These are phyloP conservation scores for Dryomyza anilis DNA, from an alignment of 2,888 invertebrate species.

Conservation along the genomic window DNA sequence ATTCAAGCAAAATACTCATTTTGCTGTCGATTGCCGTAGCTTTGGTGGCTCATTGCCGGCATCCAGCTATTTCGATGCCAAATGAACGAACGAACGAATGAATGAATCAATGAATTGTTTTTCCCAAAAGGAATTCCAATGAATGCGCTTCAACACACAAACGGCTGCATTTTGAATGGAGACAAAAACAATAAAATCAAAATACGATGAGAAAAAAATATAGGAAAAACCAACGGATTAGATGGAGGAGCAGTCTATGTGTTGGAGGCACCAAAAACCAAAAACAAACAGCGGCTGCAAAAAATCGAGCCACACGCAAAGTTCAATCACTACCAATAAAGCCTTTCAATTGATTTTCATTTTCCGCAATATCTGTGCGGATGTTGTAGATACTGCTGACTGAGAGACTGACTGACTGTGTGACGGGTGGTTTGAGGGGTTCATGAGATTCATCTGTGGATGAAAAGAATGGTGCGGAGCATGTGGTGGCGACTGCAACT, in stretches of 20 bases:
- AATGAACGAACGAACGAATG: slow-evolving; percentile 16
- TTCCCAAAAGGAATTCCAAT: slow-evolving; percentile 19
- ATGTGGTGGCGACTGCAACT: not conserved
- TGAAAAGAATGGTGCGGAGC: no score
- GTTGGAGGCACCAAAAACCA: not conserved
- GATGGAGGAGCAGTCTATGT: not conserved
- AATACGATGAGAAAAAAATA: no score
- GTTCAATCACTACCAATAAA: slow-evolving; percentile 31
- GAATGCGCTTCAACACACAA: not conserved
- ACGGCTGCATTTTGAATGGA: not conserved
- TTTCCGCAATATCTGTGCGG: slow-evolving; percentile 18
- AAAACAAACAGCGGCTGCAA: not conserved
- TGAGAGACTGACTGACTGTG: not conserved
- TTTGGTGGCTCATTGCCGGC: not conserved
- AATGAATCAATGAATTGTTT: slow-evolving; percentile 24
- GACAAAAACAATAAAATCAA: not conserved
- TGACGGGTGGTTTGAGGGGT: no score
- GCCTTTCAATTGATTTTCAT: slow-evolving; percentile 31
- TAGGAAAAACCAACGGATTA: no score
- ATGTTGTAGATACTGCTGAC: slow-evolving; percentile 5
- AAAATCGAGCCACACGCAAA: slow-evolving; percentile 10
- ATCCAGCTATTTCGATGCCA: slow-evolving; percentile 7
- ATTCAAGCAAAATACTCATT: not conserved
- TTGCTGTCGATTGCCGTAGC: not conserved
- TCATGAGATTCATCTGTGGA: no score